phyloP scores from a whole-genome alignment of 2,113 vertebrate species.

The Hippolais icterina region DNA sequence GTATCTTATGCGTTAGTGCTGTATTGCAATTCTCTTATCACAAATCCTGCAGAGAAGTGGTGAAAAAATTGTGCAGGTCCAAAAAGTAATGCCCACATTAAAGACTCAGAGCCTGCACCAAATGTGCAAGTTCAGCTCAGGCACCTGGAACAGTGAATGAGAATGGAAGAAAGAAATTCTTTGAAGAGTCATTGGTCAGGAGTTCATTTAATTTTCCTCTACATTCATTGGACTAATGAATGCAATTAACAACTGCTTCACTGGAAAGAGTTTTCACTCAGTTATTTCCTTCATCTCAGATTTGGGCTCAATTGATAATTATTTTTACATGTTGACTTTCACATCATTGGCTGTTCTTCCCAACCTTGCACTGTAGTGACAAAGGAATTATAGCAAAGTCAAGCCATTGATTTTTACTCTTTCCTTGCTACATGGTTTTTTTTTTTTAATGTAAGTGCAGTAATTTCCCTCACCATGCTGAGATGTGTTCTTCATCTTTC shows the following conservation, averaged over 20 bases:
- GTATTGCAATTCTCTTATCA: background rate
- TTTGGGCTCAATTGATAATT: background rate
- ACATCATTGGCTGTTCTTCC: background rate
- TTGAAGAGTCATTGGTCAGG: background rate
- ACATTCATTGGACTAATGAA: background rate
- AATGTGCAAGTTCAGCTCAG: background rate
- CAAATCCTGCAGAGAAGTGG: background rate
- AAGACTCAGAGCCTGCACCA: background rate
- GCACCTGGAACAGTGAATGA: background rate
- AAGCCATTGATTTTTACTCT: background rate
- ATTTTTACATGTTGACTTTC: conserved; percentile 7
- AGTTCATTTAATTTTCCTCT: background rate
- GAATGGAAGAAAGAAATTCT: background rate
- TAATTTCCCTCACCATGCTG: background rate
- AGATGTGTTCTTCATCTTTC: background rate
- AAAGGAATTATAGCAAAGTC: background rate
- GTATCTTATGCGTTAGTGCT: background rate
- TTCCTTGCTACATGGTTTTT: background rate
- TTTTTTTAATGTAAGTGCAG: background rate
- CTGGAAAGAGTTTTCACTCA: background rate
- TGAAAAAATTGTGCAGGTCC: background rate
- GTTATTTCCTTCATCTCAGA: background rate
- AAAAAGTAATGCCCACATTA: background rate
- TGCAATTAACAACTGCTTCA: background rate
- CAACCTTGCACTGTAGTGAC: background rate